Conservation (phyloP, 2,113 vertebrate species). For the Pluvianellus socialis region DNA sequence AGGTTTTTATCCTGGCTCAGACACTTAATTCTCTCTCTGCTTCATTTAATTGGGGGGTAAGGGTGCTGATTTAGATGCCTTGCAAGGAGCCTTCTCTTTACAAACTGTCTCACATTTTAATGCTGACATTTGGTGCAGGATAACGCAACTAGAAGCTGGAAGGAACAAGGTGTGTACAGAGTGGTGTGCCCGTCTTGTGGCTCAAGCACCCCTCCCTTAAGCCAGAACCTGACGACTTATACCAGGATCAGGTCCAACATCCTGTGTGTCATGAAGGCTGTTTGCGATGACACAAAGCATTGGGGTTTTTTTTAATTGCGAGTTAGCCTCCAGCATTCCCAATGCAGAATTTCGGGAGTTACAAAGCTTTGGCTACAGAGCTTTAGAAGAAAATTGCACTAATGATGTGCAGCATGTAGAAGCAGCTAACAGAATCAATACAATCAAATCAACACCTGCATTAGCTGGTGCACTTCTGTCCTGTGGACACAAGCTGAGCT, state of each 20-base stretch:
- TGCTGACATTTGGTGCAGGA: neutral
- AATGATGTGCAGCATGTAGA: neutral
- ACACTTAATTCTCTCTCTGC: neutral
- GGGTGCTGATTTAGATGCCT: neutral
- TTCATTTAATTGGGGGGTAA: neutral
- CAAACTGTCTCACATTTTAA: neutral
- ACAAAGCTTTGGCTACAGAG: neutral
- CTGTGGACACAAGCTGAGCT: neutral
- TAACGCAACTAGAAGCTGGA: neutral
- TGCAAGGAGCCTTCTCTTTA: neutral
- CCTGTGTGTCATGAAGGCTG: neutral
- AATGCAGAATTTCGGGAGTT: neutral
- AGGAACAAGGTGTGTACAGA: neutral
- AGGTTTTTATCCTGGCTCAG: slow-evolving; percentile 31
- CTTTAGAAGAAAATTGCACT: neutral
- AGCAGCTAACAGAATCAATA: neutral
- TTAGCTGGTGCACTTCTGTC: neutral
- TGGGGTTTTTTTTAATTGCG: neutral
- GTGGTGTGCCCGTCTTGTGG: neutral
- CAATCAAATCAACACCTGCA: neutral
- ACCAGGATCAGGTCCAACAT: neutral
- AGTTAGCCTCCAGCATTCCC: neutral
- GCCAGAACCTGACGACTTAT: neutral
- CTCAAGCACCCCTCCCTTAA: neutral
- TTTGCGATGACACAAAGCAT: neutral